Evolutionary conservation across 2,113 vertebrate genomes (phyloP).

Genomic region (Noctilio leporinus): DNA sequence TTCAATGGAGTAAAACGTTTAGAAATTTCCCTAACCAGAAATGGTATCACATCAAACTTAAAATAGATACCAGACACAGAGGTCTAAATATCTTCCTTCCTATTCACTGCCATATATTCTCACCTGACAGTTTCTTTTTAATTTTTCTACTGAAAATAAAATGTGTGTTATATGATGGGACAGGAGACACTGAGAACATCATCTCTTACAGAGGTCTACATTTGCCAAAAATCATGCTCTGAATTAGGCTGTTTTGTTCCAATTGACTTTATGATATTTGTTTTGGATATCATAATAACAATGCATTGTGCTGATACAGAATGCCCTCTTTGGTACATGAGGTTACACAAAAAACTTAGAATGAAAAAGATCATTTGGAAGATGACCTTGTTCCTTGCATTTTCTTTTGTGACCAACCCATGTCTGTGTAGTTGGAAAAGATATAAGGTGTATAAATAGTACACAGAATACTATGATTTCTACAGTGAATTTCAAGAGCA

Average conservation of each 20-base stretch:
- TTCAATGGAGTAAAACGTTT: neutral
- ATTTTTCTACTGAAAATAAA: slow-evolving; percentile 66
- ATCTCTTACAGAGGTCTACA: neutral
- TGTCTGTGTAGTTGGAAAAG: neutral
- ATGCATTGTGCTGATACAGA: neutral
- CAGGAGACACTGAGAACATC: neutral
- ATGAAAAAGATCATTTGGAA: neutral
- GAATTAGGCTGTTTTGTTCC: neutral
- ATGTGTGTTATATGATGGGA: slow-evolving; percentile 25
- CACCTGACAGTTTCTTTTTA: slow-evolving; percentile 44
- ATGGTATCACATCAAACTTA: neutral
- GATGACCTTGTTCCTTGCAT: neutral
- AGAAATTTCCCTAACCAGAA: slow-evolving; percentile 30
- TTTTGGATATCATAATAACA: neutral
- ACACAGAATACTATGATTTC: neutral
- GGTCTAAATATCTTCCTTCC: slow-evolving; percentile 49
- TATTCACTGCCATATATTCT: slow-evolving; percentile 26
- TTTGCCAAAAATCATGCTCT: neutral
- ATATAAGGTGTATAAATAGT: neutral
- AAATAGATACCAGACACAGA: slow-evolving; percentile 42
- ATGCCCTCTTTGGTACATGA: neutral
- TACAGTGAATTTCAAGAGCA: neutral
- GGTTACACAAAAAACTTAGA: neutral
- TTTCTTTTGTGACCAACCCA: neutral
- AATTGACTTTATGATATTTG: neutral